Evolutionary conservation across 1,140 invertebrate genomes (phyloP), one percentile per base, ranked within the genome.

Genomic region (Zaprionus capensis): DNA sequence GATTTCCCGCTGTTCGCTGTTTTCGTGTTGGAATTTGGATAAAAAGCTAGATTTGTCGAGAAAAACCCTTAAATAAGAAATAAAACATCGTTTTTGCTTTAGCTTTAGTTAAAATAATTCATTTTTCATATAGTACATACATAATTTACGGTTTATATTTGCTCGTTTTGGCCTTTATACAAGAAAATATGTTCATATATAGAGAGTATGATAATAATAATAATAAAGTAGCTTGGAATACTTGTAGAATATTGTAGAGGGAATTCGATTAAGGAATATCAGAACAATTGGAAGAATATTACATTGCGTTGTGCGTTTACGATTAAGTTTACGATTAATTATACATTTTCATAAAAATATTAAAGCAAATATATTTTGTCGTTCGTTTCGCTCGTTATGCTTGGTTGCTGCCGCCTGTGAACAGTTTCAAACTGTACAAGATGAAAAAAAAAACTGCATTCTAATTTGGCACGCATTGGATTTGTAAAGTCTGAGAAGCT

Each of bases 381-480:
- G 41, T 46, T 46, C 41, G 70, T 62, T 66, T 9, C 51, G 14
- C 61, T 41, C 4, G 38, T 75, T 20, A 7, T 20, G 61, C 12
- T 46, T 44, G 53, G 44, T 9, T 72, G 62, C 24, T 71, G 59
- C 24, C 24, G 31, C 31, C 28, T 68, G 28, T 58, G 26, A 55
- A 81, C 83, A 87, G 83, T 88, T 88, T 88, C 81, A 71, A 88
- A 88, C 84, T 88, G 81, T 75, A 73, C 61, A 65, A 66, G 49
- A 55, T 15, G 14, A 17, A 28, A 41, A 26, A 44, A 44, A 15
- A 41, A 66, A 26, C 34, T 76, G 74, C 68, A 65, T 72, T 46
- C 70, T 66, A 67, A 59, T 77, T 77, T 77, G 71, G 71, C 71
- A 73, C 75, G 57, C 51, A 61, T 61, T 34, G 67, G 31, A 34